A percentile compares a stretch with the other conserved stretches of the same genome.
Evolutionary conservation across 1,140 invertebrate species (phyloP).

Genomic region (Drosophila trapezifrons): DNA sequence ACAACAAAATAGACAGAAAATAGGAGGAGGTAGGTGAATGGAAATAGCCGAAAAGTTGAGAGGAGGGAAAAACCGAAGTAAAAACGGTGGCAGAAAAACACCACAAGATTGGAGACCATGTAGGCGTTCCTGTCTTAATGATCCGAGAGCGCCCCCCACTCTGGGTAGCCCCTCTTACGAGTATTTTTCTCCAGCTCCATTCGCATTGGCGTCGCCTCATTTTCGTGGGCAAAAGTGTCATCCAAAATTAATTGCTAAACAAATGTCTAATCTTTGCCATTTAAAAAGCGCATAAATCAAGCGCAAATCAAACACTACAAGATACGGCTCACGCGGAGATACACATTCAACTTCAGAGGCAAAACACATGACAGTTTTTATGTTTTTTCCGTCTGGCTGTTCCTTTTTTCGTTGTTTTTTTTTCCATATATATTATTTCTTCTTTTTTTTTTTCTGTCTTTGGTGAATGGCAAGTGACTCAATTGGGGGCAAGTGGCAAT

Average conservation of each 20-base stretch:
- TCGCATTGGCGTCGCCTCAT: conserved; percentile 38
- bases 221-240: conserved; percentile 67
- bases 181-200: background rate
- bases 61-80: conserved; percentile 5
- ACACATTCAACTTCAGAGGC: conserved; percentile 29
- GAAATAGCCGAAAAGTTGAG: conserved; percentile 8
- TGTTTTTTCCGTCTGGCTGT: conserved; percentile 27
- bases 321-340: conserved; percentile 7
- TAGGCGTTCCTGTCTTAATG: conserved; percentile 40
- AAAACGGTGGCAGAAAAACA: conserved; percentile 30
- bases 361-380: conserved; percentile 53
- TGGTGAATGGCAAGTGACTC: conserved; percentile 55
- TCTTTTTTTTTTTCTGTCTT: conserved; percentile 6
- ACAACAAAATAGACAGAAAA: conserved; percentile 12
- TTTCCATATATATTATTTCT: background rate
- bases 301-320: conserved; percentile 73
- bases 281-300: conserved; percentile 82
- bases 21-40: conserved; percentile 19
- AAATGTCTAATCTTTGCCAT: conserved; percentile 82
- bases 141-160: background rate
- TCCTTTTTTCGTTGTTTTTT: conserved; percentile 1
- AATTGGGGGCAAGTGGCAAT: conserved; percentile 56
- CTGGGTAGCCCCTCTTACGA: background rate
- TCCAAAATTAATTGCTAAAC: conserved; percentile 78
- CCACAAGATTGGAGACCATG: conserved; percentile 26